These are phyloP conservation scores for Baryphthengus martii DNA, from an alignment of 2,113 vertebrate genomes.

Conservation along the genomic window DNA sequence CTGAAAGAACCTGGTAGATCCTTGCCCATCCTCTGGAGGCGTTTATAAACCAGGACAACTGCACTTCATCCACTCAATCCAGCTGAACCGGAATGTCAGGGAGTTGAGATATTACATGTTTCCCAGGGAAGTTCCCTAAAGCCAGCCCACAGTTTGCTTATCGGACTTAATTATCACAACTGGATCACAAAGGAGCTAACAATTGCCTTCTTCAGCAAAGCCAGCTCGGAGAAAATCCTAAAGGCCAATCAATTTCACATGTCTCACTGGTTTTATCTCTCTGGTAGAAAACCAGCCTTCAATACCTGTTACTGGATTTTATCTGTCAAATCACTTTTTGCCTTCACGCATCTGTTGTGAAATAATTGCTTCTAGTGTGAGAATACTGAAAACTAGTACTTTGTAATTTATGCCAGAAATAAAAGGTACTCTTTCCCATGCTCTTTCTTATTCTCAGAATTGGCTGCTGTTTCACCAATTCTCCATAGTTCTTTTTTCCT, in stretches of 20 bases:
- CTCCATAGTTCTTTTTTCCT: background rate
- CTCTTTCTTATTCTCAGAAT: background rate
- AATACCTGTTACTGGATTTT: background rate
- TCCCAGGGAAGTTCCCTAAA: background rate
- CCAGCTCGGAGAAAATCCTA: background rate
- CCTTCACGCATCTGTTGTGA: background rate
- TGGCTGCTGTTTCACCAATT: background rate
- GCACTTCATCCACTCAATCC: background rate
- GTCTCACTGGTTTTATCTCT: background rate
- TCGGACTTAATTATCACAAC: background rate
- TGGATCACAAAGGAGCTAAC: background rate
- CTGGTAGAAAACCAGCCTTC: background rate
- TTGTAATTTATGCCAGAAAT: background rate
- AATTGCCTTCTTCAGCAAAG: background rate
- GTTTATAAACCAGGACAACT: background rate
- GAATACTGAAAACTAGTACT: background rate
- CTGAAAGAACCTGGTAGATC: background rate
- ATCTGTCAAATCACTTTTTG: background rate
- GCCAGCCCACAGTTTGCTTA: conserved; percentile 20
- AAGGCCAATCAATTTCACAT: background rate
- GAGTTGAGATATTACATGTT: background rate
- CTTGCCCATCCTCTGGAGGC: background rate
- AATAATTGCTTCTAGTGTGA: background rate
- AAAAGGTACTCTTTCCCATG: background rate
- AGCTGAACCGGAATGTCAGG: conserved; percentile 45